These are phyloP conservation scores for Sphecodes monilicornis DNA, from an alignment of 2,888 invertebrate genomes.

Conservation along the genomic window DNA sequence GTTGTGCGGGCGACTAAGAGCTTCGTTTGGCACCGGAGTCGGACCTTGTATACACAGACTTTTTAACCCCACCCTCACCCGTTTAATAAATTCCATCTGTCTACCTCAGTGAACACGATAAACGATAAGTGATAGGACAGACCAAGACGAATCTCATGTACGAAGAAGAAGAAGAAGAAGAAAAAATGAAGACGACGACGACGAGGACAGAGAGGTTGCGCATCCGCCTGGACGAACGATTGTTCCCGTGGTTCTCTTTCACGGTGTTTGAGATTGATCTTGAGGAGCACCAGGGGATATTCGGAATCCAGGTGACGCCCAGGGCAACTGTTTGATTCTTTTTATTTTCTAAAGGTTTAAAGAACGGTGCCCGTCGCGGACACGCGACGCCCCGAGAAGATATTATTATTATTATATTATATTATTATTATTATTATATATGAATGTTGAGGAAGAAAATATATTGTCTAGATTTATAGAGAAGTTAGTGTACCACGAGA, in stretches of 20 bases:
- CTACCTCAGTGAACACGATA: conserved; percentile 83
- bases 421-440: conserved; percentile 75
- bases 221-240: background rate
- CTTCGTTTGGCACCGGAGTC: conserved; percentile 17
- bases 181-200: background rate
- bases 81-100: conserved; percentile 80
- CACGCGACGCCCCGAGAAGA: conserved; percentile 66
- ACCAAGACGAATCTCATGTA: conserved; percentile 68
- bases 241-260: background rate
- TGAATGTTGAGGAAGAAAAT: conserved; percentile 79
- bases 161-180: conserved; percentile 9
- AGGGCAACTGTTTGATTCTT: conserved; percentile 67
- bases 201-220: background rate
- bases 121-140: conserved; percentile 76
- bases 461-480: conserved; percentile 79
- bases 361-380: conserved; percentile 62
- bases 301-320: conserved; percentile 53
- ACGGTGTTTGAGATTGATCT: background rate
- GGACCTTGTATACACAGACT: conserved; percentile 32
- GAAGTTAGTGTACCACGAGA: conserved; percentile 71
- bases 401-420: conserved; percentile 66
- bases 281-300: conserved; percentile 2
- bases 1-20: conserved; percentile 4
- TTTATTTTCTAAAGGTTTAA: conserved; percentile 68
- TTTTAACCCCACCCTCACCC: conserved; percentile 11